These are phyloP conservation scores for Drosophila eugracilis DNA, from an alignment of 1,140 invertebrate genomes.

Conservation along the genomic window DNA sequence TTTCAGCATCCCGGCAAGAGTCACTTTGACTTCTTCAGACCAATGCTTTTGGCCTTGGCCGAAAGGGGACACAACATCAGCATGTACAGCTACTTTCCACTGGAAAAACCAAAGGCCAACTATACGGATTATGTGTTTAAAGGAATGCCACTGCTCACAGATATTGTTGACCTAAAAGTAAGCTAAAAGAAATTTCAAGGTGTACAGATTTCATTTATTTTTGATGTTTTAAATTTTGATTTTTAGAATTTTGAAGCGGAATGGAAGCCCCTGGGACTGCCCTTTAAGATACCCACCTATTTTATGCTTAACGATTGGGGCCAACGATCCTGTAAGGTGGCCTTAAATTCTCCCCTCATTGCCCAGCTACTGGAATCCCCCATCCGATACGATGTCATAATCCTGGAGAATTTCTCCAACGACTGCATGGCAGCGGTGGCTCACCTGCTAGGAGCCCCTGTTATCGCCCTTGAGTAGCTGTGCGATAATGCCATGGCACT, in stretches of 20 bases:
- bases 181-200: background rate
- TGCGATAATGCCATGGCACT: constrained; percentile 87
- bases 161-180: constrained; percentile 78
- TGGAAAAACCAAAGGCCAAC: constrained; percentile 85
- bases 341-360: constrained; percentile 85
- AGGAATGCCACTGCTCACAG: constrained; percentile 73
- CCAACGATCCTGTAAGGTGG: constrained; percentile 85
- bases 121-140: constrained; percentile 87
- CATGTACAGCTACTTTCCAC: constrained; percentile 88
- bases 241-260: constrained; percentile 46
- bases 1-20: constrained; percentile 88
- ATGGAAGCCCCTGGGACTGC: constrained; percentile 34
- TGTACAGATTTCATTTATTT: background rate
- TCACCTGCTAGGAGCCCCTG: constrained; percentile 86
- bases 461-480: constrained; percentile 87
- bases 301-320: constrained; percentile 68
- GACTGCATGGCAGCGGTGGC: constrained; percentile 87
- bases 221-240: background rate
- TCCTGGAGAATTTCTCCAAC: constrained; percentile 88
- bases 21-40: constrained; percentile 89
- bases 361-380: constrained; percentile 77
- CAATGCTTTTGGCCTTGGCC: constrained; percentile 87
- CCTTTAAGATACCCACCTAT: constrained; percentile 62
- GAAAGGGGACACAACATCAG: constrained; percentile 88
- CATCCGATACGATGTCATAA: constrained; percentile 87